Percentiles rank a stretch among this genome's conserved stretches.
Conservation (phyloP, 2,113 vertebrate genomes). For the Nyctibius bracteatus region DNA sequence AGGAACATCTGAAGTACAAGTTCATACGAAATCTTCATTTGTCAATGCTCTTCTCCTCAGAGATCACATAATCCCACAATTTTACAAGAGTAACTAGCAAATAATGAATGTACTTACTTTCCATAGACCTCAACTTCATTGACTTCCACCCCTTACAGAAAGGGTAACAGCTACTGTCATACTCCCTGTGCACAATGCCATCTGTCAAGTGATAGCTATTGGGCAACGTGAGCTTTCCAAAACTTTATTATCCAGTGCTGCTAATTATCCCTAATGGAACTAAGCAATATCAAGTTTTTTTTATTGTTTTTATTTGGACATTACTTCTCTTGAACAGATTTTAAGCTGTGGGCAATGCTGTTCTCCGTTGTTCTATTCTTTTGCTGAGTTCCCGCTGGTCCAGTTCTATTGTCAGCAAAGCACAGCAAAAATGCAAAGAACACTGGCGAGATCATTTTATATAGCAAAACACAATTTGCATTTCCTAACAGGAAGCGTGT, state of each 20-base stretch:
- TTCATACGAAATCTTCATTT: neutral
- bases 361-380: neutral
- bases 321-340: constrained; percentile 54
- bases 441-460: neutral
- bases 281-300: neutral
- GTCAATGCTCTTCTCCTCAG: neutral
- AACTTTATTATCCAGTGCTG: constrained; percentile 26
- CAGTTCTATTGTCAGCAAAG: neutral
- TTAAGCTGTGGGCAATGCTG: constrained; percentile 29
- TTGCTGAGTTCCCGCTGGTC: neutral
- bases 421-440: neutral
- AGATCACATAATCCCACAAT: neutral
- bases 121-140: neutral
- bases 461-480: neutral
- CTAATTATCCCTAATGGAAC: constrained; percentile 11
- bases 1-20: neutral
- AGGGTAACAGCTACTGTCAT: neutral
- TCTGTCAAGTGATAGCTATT: constrained; percentile 21
- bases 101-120: neutral
- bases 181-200: neutral
- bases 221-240: neutral
- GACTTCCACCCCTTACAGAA: neutral
- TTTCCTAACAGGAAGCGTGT: neutral
- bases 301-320: neutral
- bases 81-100: neutral